Evolutionary conservation across 2,113 vertebrate genomes (phyloP), one percentile per base, ranked within the genome.

Genomic region (Typhlomys cinereus): DNA sequence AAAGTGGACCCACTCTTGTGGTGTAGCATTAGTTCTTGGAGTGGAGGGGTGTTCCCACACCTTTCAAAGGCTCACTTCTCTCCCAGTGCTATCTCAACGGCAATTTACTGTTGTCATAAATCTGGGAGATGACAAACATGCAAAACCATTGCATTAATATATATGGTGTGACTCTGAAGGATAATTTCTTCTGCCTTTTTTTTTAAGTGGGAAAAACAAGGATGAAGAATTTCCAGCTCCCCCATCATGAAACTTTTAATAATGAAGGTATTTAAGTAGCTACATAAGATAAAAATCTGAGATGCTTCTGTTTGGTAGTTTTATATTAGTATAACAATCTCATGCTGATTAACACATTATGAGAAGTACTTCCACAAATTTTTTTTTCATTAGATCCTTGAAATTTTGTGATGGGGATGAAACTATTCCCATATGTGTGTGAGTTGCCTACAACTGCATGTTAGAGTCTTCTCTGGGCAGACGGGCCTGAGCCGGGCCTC

Each of bases 211-310:
- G 98, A 80, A 98, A 98, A 83, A 75, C 96, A n/a, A 97, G 90
- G 95, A 87, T 10, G 86, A 94, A 90, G n/a, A 81, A 95, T 95
- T 96, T 97, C 74, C 97, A 98, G 29, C 95, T 97, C 83, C 96
- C 96, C 12, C 95, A 97, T 62, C 97, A 89, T 59, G 97, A 98
- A 85, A 97, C 95, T 87, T 90, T 36, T 96, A 91, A 97, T 11
- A 94, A 97, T 94, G 97, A 98, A 98, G 98, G 98, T 98, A 98
- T 95, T 95, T 96, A n/a, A 92, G 0, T 92, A 91, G 27, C 93
- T 74, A 9, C 4, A 5, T 90, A 86, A 88, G 23, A 88, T 88
- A 29, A 36, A 69, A 66, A 23, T 67, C 12, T 81, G 41, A 79
- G 11, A 27, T 59, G 79, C 39, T 86, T 6, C 59, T 70, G 39